phyloP scores from a whole-genome alignment of 2,888 invertebrate genomes.

The Stomorhina lunata region DNA sequence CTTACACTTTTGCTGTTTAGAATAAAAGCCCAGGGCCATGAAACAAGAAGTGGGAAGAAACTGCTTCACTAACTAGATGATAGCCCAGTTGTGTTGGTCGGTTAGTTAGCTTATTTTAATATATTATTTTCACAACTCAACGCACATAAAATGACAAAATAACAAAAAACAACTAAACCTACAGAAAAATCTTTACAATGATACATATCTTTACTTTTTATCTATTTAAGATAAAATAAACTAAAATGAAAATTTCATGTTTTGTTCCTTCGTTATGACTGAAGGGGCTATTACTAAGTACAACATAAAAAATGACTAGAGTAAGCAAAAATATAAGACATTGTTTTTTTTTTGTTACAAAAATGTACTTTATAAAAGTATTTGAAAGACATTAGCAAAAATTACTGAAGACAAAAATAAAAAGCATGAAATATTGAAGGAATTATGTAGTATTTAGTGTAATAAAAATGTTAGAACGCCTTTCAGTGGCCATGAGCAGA shows the following conservation, averaged over 20 bases:
- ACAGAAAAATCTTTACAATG: not conserved
- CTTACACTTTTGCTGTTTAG: not conserved
- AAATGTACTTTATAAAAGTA: not conserved
- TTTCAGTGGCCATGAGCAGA: no score
- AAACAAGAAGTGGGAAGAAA: not conserved
- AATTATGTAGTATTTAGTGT: not conserved
- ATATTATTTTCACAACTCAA: constrained; percentile 55
- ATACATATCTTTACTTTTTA: not conserved
- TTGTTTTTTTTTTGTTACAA: constrained; percentile 10
- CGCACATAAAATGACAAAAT: constrained; percentile 43
- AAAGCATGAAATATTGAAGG: constrained; percentile 1
- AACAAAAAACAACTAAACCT: constrained; percentile 6
- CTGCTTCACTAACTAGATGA: not conserved
- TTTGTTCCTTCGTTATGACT: constrained; percentile 24
- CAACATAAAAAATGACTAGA: constrained; percentile 1
- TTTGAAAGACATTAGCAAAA: not conserved
- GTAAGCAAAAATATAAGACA: constrained; percentile 36
- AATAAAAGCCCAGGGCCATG: not conserved
- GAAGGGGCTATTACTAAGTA: not conserved
- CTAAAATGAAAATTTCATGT: not conserved
- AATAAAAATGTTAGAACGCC: not conserved
- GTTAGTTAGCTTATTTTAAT: constrained; percentile 1
- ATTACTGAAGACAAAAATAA: not conserved
- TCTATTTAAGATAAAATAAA: not conserved
- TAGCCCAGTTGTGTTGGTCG: not conserved